Conservation (phyloP, 2,113 vertebrate genomes). For the Zosterops pallidus region DNA sequence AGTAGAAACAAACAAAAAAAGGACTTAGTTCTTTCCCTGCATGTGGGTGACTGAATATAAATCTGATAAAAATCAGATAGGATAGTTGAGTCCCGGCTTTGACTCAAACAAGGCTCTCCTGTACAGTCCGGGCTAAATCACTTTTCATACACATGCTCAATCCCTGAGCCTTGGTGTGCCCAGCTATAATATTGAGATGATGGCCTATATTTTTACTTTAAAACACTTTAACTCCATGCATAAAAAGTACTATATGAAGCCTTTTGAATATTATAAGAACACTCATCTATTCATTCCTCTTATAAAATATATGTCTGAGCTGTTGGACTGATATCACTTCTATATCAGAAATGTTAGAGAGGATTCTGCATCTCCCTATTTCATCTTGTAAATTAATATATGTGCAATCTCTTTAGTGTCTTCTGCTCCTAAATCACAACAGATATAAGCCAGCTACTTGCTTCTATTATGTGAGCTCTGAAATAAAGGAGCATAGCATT, state of each 20-base stretch:
- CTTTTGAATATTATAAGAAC: constrained; percentile 17
- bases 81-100: background rate
- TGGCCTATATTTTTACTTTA: constrained; percentile 19
- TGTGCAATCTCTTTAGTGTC: background rate
- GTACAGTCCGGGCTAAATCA: background rate
- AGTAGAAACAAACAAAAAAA: background rate
- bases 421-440: constrained; percentile 21
- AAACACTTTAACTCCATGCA: constrained; percentile 4
- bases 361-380: background rate
- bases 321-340: background rate
- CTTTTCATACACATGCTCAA: background rate
- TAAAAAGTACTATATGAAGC: constrained; percentile 6
- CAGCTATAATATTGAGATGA: background rate
- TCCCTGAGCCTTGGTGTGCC: background rate
- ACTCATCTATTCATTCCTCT: background rate
- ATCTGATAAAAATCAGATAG: background rate
- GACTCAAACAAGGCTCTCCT: background rate
- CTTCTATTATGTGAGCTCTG: background rate
- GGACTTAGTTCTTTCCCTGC: background rate
- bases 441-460: background rate
- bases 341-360: background rate
- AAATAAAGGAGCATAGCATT: background rate
- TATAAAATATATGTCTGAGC: constrained; percentile 7
- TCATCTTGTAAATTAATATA: constrained; percentile 16
- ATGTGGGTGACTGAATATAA: background rate